These are phyloP conservation scores for Ibycter americanus DNA, from an alignment of 2,797 vertebrate species.

Conservation along the genomic window DNA sequence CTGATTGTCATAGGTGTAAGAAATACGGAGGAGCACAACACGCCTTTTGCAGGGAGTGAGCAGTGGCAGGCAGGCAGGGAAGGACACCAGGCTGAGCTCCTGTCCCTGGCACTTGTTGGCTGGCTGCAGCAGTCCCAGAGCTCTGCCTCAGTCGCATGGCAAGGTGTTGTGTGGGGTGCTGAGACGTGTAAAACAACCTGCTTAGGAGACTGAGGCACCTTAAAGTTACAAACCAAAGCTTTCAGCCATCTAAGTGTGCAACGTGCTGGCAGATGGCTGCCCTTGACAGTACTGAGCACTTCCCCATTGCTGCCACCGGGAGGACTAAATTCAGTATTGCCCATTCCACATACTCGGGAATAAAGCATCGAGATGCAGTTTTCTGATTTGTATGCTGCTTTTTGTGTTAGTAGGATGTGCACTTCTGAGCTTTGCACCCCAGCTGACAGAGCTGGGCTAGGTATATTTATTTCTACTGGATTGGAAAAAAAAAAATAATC, in stretches of 20 bases:
- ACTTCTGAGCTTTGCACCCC: not conserved
- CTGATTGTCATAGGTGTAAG: not conserved
- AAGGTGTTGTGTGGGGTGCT: not conserved
- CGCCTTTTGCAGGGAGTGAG: not conserved
- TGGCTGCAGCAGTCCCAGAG: not conserved
- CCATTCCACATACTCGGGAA: rapidly evolving
- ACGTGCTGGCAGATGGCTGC: not conserved
- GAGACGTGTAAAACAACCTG: not conserved
- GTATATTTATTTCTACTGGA: not conserved
- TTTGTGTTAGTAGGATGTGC: not conserved
- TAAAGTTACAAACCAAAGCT: not conserved
- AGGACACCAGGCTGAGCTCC: not conserved
- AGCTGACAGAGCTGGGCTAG: not conserved
- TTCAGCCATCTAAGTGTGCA: rapidly evolving
- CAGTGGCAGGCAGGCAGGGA: rapidly evolving
- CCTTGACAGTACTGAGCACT: not conserved
- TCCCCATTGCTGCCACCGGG: not conserved
- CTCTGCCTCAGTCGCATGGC: not conserved
- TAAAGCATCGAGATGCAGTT: not conserved
- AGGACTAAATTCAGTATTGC: not conserved
- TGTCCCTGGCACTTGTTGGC: not conserved
- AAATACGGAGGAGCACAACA: rapidly evolving
- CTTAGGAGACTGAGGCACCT: not conserved
- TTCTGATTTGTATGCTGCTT: not conserved
- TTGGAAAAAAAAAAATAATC: not conserved